Base-by-base conservation (phyloP, 2,888 invertebrate genomes). In the Ornithoptera priamus region DNA sequence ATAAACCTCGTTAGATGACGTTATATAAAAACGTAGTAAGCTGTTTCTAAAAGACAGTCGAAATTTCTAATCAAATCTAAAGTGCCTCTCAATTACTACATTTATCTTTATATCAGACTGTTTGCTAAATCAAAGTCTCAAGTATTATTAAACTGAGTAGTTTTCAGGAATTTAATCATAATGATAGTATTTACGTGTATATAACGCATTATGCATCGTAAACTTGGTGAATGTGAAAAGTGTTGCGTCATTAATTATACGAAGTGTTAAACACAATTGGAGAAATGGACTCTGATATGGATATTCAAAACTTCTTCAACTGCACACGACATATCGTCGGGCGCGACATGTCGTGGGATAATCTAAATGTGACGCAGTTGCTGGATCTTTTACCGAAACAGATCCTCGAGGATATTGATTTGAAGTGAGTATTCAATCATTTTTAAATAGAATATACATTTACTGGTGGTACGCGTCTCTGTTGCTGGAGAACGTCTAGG, bases 261-360 rank as follows among this genome's bases (percentile, higher is more conserved):
- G 7, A 18, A 53, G 53, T 53, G 53, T 53, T 67, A 65, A 30
- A 60, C 46, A 67, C 36, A 17, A 22, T 62, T 46, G 75, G 80
- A 71, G 81, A 81, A 22, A 92, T 91, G 90, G 88, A 89, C 77
- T 83, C 89, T 68, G 92, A 92, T 72, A 77, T 81, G 60, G 90
- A 92, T 70, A 82, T 92, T 20, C 85, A 87, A 79, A 85, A 81
- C 73, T 90, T 92, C 71, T 84, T 92, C 74, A 92, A 92, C 84
- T 92, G 92, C 78, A 90, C 92, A 57, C 86, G 90, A 81, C 85
- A 89, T 77, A 82, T 90, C 53, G 73, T 92, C 72, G 85, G 87
- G 6, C 76, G 78, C 17, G 86, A 90, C 73, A 79, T 80, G 60
- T 80, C 82, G n/a, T 88, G 88, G 86, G 88, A 86, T 20, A 79